phyloP scores from a whole-genome alignment of 2,888 invertebrate species.

The Octodonta nipae region DNA sequence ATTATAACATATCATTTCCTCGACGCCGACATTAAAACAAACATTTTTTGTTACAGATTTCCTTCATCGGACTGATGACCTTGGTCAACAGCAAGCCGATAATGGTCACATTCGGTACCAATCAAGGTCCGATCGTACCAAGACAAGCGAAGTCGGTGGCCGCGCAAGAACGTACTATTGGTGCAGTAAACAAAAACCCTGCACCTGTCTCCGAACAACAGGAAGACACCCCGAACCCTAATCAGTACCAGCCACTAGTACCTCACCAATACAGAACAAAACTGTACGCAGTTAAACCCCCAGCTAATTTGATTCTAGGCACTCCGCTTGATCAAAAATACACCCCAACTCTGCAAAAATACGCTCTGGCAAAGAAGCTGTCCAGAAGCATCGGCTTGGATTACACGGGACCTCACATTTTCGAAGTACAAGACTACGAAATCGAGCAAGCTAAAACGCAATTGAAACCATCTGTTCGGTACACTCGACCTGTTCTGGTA shows the following conservation, averaged over 20 bases:
- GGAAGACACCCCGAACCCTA: constrained; percentile 31
- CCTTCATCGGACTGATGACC: constrained; percentile 20
- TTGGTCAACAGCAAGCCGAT: constrained; percentile 27
- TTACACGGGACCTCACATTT: constrained; percentile 32
- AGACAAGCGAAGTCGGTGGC: constrained; percentile 12
- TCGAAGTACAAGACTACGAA: constrained; percentile 31
- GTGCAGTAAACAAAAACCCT: constrained; percentile 17
- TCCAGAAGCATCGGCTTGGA: constrained; percentile 23
- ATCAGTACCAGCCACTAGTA: constrained; percentile 26
- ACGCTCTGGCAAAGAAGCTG: constrained; percentile 23
- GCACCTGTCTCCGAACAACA: constrained; percentile 30
- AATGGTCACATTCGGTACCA: constrained; percentile 34
- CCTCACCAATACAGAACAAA: constrained; percentile 29
- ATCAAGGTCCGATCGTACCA: constrained; percentile 32
- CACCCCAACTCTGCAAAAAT: constrained; percentile 25
- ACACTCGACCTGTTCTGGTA: constrained; percentile 17
- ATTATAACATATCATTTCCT: too few species aligned
- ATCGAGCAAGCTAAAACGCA: constrained; percentile 19
- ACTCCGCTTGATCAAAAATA: constrained; percentile 31
- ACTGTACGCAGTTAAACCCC: constrained; percentile 22
- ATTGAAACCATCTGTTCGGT: constrained; percentile 19
- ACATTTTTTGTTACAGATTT: constrained; percentile 27
- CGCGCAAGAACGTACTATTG: constrained; percentile 15
- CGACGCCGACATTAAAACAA: too few species aligned
- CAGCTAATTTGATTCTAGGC: constrained; percentile 27